Evolutionary conservation across 1,140 invertebrate species (phyloP).

Genomic region (Sitophilus oryzae): DNA sequence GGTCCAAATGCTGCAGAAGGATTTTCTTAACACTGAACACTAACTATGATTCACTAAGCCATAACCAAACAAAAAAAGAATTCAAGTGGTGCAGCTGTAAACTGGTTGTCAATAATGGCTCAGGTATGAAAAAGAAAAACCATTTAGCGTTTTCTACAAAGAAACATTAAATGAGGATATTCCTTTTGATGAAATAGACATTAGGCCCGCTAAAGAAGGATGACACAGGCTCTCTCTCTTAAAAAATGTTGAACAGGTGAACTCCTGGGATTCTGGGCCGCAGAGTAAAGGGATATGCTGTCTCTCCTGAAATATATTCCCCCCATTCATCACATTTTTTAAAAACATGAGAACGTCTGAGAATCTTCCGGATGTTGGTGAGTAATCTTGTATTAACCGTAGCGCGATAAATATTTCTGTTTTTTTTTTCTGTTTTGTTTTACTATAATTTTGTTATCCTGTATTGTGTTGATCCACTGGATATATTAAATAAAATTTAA

Average conservation of each 20-base stretch:
- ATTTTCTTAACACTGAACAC: slow-evolving; percentile 6
- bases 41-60: not conserved
- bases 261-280: no score
- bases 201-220: not conserved
- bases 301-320: no score
- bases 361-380: no score
- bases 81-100: slow-evolving; percentile 1
- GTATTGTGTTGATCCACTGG: no score
- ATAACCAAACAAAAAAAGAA: slow-evolving; percentile 14
- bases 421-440: no score
- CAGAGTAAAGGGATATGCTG: no score
- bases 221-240: slow-evolving; percentile 2
- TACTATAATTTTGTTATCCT: no score
- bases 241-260: not conserved
- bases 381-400: no score
- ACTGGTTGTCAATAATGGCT: slow-evolving; percentile 24
- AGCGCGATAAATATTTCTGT: no score
- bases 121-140: slow-evolving; percentile 8
- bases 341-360: no score
- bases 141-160: slow-evolving; percentile 13
- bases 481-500: no score
- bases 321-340: no score
- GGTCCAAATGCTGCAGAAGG: not conserved
- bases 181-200: slow-evolving; percentile 8
- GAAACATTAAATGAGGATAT: slow-evolving; percentile 10